phyloP scores from a whole-genome alignment of 2,888 invertebrate genomes.

The Hydroisotoma schaefferi region DNA sequence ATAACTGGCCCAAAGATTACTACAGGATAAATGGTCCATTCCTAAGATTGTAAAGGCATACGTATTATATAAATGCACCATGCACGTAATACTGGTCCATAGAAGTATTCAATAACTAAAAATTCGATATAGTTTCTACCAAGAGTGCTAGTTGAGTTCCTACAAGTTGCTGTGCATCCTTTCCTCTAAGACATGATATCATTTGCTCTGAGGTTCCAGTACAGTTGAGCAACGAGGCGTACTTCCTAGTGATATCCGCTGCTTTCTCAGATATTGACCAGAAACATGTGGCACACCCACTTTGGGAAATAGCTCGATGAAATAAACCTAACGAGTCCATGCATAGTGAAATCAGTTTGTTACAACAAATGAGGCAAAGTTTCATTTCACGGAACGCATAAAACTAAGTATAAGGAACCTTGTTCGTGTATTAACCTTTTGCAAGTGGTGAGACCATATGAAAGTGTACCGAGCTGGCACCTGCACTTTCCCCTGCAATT shows the following conservation, averaged over 20 bases:
- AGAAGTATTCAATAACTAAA: too few species aligned
- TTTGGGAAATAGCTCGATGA: slow-evolving; percentile 42
- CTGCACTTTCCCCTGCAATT: slow-evolving; percentile 18
- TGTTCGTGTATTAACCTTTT: slow-evolving; percentile 21
- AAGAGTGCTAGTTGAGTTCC: slow-evolving; percentile 32
- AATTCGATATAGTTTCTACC: slow-evolving; percentile 8
- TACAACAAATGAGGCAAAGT: not conserved
- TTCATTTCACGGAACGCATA: not conserved
- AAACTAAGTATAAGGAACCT: not conserved
- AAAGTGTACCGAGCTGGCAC: slow-evolving; percentile 21
- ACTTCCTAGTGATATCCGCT: slow-evolving; percentile 19
- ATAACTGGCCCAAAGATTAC: slow-evolving; percentile 44
- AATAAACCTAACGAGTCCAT: slow-evolving; percentile 43
- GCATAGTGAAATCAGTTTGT: not conserved
- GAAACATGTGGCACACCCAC: slow-evolving; percentile 44
- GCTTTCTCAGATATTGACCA: slow-evolving; percentile 43
- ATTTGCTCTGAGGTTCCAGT: slow-evolving; percentile 31
- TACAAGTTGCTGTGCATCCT: slow-evolving; percentile 31
- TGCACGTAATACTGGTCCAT: too few species aligned
- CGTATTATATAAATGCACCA: too few species aligned
- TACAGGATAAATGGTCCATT: slow-evolving; percentile 45
- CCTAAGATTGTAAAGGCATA: slow-evolving; percentile 16
- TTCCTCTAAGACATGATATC: slow-evolving; percentile 31
- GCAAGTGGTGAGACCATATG: slow-evolving; percentile 31
- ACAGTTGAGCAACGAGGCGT: slow-evolving; percentile 30